Base-by-base conservation (phyloP, 2,888 invertebrate genomes). In the Eurytoma adleriae region DNA sequence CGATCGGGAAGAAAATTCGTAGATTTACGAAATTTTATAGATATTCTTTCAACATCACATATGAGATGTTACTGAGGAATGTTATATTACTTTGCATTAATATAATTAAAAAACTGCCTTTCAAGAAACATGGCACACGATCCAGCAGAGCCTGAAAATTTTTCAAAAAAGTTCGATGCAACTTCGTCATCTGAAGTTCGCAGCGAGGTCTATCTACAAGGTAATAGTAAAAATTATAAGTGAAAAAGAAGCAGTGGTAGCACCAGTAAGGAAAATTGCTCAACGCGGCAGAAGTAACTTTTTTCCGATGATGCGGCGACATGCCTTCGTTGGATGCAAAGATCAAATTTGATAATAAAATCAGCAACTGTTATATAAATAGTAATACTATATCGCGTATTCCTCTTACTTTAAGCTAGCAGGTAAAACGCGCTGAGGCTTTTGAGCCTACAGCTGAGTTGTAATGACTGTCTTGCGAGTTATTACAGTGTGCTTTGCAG, bases 401-500 rank as follows among this genome's bases (percentile, higher is more conserved):
- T 72, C 40, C 40, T 62, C 56, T 78, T 79, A 79, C 72, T 56
- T 70, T 78, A 79, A 54, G 61, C 73, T 80, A 71, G 59, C 75
- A 80, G 73, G 78, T 80, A 78, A 40, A 80, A 78, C 66, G 72
- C 27, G 56, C 27, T 52, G 52, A 59, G 52, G 18, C 66, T 61
- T 13, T 50, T 10, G 64, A 62, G 61, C 71, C 82, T 92, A 95
- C 86, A 96, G 93, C 91, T 96, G 96, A 82, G 96, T 96, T 83
- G 96, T 96, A 86, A 96, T 96, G 87, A 96, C 96, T 82, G 96
- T 96, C 91, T 96, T 96, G 85, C 96, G 94, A 87, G 96, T 94
- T 84, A 96, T 95, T 75, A 94, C 93, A 68, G 94, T 94, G 83
- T 94, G 94, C 86, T 93, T 92, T 86, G 93, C 92, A 48, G 88